Evolutionary conservation across 2,113 vertebrate genomes (phyloP).

Genomic region (Paradisaea rubra): DNA sequence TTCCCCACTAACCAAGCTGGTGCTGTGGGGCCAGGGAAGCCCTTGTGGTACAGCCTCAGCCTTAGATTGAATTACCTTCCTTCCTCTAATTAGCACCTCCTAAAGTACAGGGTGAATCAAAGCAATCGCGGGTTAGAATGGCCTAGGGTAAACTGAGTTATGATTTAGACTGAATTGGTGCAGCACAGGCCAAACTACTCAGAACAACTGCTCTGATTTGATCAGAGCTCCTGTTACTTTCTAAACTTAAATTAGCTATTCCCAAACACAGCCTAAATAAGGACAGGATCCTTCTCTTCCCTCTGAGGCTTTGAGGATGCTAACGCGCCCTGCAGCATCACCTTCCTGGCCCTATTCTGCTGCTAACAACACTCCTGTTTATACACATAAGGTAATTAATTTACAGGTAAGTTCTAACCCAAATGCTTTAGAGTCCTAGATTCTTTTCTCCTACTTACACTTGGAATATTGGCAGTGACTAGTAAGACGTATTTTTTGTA

Average conservation of each 20-base stretch:
- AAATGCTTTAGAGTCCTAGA: not conserved
- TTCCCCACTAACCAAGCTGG: not conserved
- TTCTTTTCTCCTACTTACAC: not conserved
- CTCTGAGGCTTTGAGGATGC: not conserved
- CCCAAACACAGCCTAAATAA: not conserved
- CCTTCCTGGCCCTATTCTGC: not conserved
- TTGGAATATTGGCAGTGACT: not conserved
- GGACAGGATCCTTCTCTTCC: not conserved
- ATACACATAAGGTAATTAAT: not conserved
- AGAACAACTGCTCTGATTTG: not conserved
- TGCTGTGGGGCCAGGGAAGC: not conserved
- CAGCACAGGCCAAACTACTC: not conserved
- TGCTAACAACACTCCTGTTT: not conserved
- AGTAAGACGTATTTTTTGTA: not conserved
- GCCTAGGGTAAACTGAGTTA: not conserved
- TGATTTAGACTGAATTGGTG: not conserved
- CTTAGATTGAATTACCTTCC: not conserved
- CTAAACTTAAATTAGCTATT: not conserved
- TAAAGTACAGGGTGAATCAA: not conserved
- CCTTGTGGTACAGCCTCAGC: not conserved
- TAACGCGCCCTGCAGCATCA: not conserved
- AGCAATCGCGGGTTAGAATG: not conserved
- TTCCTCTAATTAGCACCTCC: constrained; percentile 28
- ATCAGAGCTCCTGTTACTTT: not conserved
- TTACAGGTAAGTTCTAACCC: not conserved